Percentiles rank a stretch among this genome's conserved stretches.
Conservation (phyloP, 2,113 vertebrate species). For the Maccullochella peelii region DNA sequence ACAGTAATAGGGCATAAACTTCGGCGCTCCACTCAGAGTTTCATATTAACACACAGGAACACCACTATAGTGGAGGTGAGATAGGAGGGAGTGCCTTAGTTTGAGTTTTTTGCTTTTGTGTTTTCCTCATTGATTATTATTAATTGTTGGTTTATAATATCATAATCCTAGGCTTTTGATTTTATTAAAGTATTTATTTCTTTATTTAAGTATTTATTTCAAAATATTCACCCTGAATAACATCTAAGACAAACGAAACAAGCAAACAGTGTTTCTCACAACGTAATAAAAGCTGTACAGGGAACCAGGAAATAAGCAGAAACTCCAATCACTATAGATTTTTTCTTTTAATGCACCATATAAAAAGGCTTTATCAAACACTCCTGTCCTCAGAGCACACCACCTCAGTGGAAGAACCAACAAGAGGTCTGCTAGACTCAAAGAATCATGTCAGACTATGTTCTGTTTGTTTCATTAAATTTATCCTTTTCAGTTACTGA, state of each 20-base stretch:
- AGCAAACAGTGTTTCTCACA: neutral
- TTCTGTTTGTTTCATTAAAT: constrained; percentile 9
- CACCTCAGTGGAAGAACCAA: neutral
- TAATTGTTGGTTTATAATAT: constrained; percentile 1
- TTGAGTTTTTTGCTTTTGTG: neutral
- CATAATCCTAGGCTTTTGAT: neutral
- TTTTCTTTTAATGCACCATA: constrained; percentile 24
- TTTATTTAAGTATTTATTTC: neutral
- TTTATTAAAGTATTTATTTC: too few relatives aligned
- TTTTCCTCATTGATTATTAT: constrained; percentile 13
- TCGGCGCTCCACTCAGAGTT: constrained; percentile 20
- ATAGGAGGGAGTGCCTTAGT: neutral
- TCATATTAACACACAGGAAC: neutral
- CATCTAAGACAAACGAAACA: neutral
- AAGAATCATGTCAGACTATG: neutral
- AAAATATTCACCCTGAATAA: neutral
- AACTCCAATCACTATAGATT: neutral
- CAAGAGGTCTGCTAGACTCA: neutral
- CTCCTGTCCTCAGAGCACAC: constrained; percentile 9
- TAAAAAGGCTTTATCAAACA: too few relatives aligned
- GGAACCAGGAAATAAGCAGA: neutral
- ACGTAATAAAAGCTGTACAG: neutral
- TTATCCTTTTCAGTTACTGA: constrained; percentile 1
- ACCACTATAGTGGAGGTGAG: neutral
- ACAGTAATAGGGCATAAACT: constrained; percentile 32